These are phyloP conservation scores for Dendrocopos noguchii DNA, from an alignment of 2,113 vertebrate species.

Conservation along the genomic window DNA sequence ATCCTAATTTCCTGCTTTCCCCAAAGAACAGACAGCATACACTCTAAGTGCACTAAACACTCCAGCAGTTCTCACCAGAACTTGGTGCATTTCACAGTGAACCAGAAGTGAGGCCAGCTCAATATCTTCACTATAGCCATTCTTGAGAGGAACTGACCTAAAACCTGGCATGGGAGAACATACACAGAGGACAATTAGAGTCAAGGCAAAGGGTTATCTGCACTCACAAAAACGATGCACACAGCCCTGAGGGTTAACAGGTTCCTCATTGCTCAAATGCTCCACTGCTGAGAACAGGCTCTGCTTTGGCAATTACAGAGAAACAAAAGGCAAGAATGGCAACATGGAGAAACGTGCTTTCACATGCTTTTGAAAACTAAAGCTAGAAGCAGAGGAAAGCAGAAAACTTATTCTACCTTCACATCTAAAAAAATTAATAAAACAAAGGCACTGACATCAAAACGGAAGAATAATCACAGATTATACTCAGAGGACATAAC, in stretches of 20 bases:
- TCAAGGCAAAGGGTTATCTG: neutral
- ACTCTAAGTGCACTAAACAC: neutral
- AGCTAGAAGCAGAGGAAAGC: neutral
- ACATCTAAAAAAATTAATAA: neutral
- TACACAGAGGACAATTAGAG: neutral
- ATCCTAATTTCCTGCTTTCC: neutral
- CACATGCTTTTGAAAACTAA: neutral
- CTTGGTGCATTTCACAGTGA: constrained; percentile 84
- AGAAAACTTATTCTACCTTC: neutral
- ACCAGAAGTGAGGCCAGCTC: constrained; percentile 93
- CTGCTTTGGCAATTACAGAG: neutral
- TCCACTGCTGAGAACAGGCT: neutral
- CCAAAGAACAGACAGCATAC: neutral
- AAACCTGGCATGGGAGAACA: constrained; percentile 77
- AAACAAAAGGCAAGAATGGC: neutral
- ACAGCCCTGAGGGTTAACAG: neutral
- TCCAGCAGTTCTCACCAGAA: constrained; percentile 80
- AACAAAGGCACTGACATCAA: neutral
- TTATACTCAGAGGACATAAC: neutral
- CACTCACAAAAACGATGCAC: neutral
- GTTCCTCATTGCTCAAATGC: neutral
- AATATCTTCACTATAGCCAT: constrained; percentile 89
- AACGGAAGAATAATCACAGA: neutral
- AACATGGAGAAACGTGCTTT: neutral
- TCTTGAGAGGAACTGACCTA: constrained; percentile 92